Percentiles rank a stretch among this genome's conserved stretches.
phyloP scores from a whole-genome alignment of 2,113 vertebrate species.

The Herpailurus yagouaroundi region DNA sequence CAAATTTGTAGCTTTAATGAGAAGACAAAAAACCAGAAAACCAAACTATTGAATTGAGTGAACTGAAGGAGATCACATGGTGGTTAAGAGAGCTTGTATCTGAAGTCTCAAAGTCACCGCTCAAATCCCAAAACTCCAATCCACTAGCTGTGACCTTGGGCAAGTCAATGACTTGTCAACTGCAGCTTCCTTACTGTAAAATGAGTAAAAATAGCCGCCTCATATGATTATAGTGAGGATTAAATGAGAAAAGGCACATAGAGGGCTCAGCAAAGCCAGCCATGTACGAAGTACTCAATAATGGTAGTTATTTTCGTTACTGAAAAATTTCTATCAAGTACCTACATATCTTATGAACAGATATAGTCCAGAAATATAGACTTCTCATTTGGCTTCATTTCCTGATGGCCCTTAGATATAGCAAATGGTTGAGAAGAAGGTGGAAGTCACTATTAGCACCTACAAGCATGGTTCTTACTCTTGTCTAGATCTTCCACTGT shows the following conservation, averaged over 20 bases:
- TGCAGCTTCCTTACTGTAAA: neutral
- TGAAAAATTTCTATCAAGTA: slow-evolving; percentile 38
- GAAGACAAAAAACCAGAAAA: slow-evolving; percentile 36
- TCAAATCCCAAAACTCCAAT: neutral
- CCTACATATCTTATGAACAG: slow-evolving; percentile 8
- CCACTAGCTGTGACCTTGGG: neutral
- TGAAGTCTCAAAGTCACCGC: neutral
- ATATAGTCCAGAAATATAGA: neutral
- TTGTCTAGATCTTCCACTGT: neutral
- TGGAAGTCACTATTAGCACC: neutral
- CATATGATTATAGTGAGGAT: neutral
- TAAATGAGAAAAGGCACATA: neutral
- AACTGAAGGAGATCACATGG: neutral
- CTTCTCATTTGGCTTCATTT: slow-evolving; percentile 7
- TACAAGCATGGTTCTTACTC: neutral
- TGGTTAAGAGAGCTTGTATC: neutral
- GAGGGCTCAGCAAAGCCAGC: slow-evolving; percentile 4
- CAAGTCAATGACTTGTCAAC: neutral
- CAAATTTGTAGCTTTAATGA: slow-evolving; percentile 45
- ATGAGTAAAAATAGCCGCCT: neutral
- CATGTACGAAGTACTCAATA: neutral
- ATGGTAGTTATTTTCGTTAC: slow-evolving; percentile 6
- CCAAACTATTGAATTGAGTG: neutral
- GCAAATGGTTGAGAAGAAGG: neutral
- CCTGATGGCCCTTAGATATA: neutral